Percentiles rank a stretch among this genome's conserved stretches.
phyloP scores from a whole-genome alignment of 1,140 invertebrate species.

The Drosophila sp. region DNA sequence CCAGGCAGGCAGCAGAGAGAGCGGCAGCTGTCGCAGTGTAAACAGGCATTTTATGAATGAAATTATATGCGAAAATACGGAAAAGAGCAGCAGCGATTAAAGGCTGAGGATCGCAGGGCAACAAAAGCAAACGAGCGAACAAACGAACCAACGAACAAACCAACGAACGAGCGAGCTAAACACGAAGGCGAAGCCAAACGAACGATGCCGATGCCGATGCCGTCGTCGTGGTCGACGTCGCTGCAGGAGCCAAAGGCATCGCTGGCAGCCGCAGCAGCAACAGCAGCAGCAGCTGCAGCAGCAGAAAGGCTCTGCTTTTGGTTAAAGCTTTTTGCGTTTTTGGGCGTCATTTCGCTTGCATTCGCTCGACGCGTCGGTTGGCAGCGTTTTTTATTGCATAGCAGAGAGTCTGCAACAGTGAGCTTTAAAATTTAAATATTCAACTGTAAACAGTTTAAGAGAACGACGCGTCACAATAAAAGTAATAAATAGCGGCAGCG shows the following conservation, averaged over 20 bases:
- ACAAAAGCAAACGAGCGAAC: conserved; percentile 1
- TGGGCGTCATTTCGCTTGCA: conserved; percentile 73
- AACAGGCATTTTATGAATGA: conserved; percentile 72
- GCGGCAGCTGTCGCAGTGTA: conserved; percentile 1
- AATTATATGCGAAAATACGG: conserved; percentile 64
- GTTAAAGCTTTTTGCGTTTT: conserved; percentile 40
- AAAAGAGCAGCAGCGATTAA: conserved; percentile 18
- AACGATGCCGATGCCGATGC: background rate
- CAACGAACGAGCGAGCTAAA: too few species aligned
- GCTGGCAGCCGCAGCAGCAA: conserved; percentile 26
- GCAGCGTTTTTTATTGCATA: conserved; percentile 49
- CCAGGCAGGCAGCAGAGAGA: conserved; percentile 13
- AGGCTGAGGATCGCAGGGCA: conserved; percentile 22
- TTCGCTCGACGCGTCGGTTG: conserved; percentile 77
- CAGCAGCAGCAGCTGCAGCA: conserved; percentile 22
- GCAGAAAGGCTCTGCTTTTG: conserved; percentile 42
- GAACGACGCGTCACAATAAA: conserved; percentile 26
- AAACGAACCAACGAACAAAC: conserved; percentile 1
- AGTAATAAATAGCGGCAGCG: conserved; percentile 7
- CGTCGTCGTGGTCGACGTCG: background rate
- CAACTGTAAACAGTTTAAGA: conserved; percentile 5
- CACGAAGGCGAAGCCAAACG: conserved; percentile 38
- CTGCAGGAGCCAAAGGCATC: conserved; percentile 36
- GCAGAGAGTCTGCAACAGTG: conserved; percentile 12
- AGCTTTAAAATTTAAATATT: conserved; percentile 16